These are phyloP conservation scores for Lepidocyrtinus sp. DNA, from an alignment of 2,888 invertebrate genomes.

Conservation along the genomic window DNA sequence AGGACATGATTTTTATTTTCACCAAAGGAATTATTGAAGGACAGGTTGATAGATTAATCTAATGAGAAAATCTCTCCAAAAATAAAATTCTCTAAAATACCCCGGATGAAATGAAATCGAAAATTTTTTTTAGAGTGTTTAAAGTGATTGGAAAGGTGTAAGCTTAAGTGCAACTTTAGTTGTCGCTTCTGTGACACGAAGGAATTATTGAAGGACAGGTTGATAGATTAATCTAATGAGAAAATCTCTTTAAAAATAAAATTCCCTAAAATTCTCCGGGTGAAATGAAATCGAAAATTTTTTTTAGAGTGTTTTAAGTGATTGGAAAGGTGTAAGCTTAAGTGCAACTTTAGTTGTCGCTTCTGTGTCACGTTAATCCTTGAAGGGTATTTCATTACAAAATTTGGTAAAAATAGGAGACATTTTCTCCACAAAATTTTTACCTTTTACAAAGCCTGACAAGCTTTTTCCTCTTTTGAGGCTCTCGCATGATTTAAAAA, in stretches of 20 bases:
- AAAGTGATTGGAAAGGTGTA: neutral
- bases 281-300: no score
- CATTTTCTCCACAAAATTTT: neutral
- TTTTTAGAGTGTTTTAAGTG: neutral
- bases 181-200: neutral
- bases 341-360: neutral
- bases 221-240: neutral
- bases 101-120: no score
- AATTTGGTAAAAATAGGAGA: neutral
- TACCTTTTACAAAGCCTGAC: no score
- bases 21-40: neutral
- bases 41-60: neutral
- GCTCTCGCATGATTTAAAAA: no score
- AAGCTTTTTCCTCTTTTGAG: no score
- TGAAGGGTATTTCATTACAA: neutral
- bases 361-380: neutral
- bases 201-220: constrained; percentile 13
- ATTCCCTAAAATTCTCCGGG: no score
- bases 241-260: constrained; percentile 3
- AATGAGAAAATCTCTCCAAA: neutral
- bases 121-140: neutral
- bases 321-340: neutral
- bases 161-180: neutral
- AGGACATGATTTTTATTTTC: neutral
- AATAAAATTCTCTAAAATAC: no score